phyloP scores from a whole-genome alignment of 2,113 vertebrate genomes.

The Amia ocellicauda region DNA sequence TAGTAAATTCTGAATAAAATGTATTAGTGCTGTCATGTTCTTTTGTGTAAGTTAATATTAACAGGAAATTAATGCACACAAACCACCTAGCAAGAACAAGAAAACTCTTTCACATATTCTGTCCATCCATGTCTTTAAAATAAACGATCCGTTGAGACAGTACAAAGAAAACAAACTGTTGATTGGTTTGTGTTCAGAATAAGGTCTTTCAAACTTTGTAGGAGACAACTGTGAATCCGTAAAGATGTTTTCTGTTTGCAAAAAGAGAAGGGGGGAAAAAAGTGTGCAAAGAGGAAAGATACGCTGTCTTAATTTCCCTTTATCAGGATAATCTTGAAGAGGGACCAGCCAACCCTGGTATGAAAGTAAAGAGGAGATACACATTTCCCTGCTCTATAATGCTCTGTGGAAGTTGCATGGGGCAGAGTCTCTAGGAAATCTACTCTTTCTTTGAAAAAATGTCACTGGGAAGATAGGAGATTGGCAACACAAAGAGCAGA shows the following conservation, averaged over 20 bases:
- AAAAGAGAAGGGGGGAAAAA: no score
- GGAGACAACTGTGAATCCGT: conserved; percentile 56
- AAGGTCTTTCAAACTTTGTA: conserved; percentile 47
- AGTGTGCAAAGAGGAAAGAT: conserved; percentile 52
- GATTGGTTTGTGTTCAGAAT: conserved; percentile 11
- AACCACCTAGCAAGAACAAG: no score
- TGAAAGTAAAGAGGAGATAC: conserved; percentile 78
- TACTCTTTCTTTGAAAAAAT: conserved; percentile 99
- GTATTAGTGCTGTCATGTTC: no score
- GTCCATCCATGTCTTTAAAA: no score
- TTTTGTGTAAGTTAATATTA: no score
- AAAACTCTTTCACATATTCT: no score
- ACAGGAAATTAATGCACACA: no score
- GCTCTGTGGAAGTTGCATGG: conserved; percentile 94
- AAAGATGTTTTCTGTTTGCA: conserved; percentile 55
- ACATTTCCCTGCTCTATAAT: conserved; percentile 81
- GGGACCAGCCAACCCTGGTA: conserved; percentile 67
- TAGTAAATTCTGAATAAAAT: no score
- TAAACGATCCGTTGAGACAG: no score
- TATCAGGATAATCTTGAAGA: conserved; percentile 64
- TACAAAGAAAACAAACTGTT: no score
- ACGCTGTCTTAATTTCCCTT: conserved; percentile 75
- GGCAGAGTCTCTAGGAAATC: conserved; percentile 99
- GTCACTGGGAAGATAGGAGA: conserved; percentile 97
- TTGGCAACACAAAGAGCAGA: conserved; percentile 98